Base-by-base conservation (phyloP, 2,113 vertebrate species). In the Triplophysa siluroides region DNA sequence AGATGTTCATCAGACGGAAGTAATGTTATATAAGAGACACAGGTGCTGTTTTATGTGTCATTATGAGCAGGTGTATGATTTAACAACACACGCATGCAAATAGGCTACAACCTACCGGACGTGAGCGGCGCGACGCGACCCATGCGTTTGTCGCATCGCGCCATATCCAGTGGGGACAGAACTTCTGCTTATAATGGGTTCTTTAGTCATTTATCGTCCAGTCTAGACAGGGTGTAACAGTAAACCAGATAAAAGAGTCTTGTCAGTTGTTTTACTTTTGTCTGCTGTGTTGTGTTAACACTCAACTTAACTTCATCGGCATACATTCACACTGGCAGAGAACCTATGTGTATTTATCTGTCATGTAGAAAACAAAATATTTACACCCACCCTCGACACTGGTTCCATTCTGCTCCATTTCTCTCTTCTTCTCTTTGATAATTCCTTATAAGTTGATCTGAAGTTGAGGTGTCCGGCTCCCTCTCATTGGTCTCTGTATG, bases 361-460 rank as follows among this genome's bases (percentile, higher is more conserved):
- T 50, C 47, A 0, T 26, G 14, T 19, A 80, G n/a, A 60, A 60
- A 70, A 33, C 8, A 71, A 24, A 67, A 54, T 19, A 68, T 84
- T 50, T 26, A 73, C 26, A 84, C 82, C 61, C 82, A 84, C 82
- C 78, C 78, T 78, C 64, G 8, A 9, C n/a, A 58, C n/a, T 21
- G 54, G 1, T 58, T 21, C n/a, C 54, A 58, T 21, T 21, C 54
- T 58, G 54, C 7, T 58, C 54, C 54, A 58, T 58, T n/a, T 58
- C 54, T 21, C 8, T n/a, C n/a, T 18, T 52, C 50, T 52, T 58
- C 19, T 21, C 8, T 58, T 21, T 21, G 54, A 58, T 58, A 21
- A 21, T 58, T 21, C 54, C 54, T 58, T 58, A 58, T 58, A 58
- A 58, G 54, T 9, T 10, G 19, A 58, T 19, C 8, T 56, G 19